Base-by-base conservation (phyloP, 2,113 vertebrate species). In the Leucopsar rothschildi region DNA sequence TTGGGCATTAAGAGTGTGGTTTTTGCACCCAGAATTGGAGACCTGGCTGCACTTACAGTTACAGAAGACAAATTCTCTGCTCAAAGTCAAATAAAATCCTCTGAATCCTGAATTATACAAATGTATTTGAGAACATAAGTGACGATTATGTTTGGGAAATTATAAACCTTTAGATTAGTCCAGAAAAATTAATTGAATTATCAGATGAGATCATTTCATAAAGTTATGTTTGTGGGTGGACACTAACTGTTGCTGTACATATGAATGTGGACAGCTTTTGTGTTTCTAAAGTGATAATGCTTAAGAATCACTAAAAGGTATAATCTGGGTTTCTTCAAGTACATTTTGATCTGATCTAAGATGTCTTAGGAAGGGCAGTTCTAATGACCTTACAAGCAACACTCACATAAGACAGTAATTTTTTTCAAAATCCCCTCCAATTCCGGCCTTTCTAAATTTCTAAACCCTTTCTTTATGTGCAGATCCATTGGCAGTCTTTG, bases 391-490 rank as follows among this genome's bases (percentile, higher is more conserved):
- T 33, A 29, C 11, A 84, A 84, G 9, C 9, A 87, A 2, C 2
- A 4, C 23, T 85, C 18, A 56, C 5, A 49, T 5, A 60, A 10
- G 20, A 45, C 16, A 57, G 5, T 4, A 57, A 1, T 29, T 66
- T 37, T 42, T 64, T 64, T 8, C 2, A 45, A 64, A 73, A 64
- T 1, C 0, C 1, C 22, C 6, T 78, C 44, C 1, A 69, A 9
- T 55, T 86, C 45, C 5, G 13, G 4, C 10, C 29, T 86, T 78
- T 79, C 40, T 20, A 44, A 16, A 50, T 71, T 52, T 88, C 10
- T 28, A 64, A 24, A 50, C 7, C 2, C 3, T 40, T 88, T 57
- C 9, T 55, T 79, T 65, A 39, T 57, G 8, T 52, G 29, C 18
- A 15, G 9, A 52, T 13, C 5, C 15, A 40, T 9, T 7, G 5